phyloP scores from a whole-genome alignment of 2,888 invertebrate species.

The Eugnorisma glareosa region DNA sequence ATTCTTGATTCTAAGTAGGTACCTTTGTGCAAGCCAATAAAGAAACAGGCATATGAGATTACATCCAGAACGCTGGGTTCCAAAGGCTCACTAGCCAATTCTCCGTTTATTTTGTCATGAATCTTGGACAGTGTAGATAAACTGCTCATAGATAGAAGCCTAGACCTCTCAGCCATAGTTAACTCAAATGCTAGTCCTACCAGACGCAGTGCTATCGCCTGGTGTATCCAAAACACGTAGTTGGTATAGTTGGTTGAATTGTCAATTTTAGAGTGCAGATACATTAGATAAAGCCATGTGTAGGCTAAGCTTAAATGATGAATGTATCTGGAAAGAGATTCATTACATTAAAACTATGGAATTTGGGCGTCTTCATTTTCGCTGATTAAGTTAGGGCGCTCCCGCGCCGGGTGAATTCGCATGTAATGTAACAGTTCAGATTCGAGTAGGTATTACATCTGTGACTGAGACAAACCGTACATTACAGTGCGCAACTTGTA shows the following conservation, averaged over 20 bases:
- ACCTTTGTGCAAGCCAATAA: constrained; percentile 96
- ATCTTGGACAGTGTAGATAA: not conserved
- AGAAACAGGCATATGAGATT: constrained; percentile 94
- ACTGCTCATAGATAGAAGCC: not conserved
- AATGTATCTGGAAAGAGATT: constrained; percentile 91
- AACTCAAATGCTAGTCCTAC: constrained; percentile 96
- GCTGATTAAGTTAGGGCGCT: not conserved
- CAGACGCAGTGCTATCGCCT: constrained; percentile 95
- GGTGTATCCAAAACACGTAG: constrained; percentile 94
- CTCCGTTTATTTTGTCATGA: constrained; percentile 30
- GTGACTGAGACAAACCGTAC: not conserved
- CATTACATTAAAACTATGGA: not conserved
- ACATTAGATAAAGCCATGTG: constrained; percentile 94
- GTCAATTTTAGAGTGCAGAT: constrained; percentile 93
- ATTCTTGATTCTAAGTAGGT: not conserved
- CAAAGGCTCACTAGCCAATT: constrained; percentile 72
- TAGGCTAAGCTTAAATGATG: constrained; percentile 93
- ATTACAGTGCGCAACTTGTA: not conserved
- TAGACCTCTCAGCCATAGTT: constrained; percentile 71
- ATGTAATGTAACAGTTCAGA: not conserved
- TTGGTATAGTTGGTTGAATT: constrained; percentile 92
- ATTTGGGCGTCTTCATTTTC: not conserved
- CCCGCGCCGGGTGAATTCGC: not conserved
- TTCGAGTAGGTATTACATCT: not conserved
- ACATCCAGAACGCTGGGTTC: constrained; percentile 91